Base-by-base conservation (phyloP, 2,888 invertebrate genomes). In the Neoascia interrupta region DNA sequence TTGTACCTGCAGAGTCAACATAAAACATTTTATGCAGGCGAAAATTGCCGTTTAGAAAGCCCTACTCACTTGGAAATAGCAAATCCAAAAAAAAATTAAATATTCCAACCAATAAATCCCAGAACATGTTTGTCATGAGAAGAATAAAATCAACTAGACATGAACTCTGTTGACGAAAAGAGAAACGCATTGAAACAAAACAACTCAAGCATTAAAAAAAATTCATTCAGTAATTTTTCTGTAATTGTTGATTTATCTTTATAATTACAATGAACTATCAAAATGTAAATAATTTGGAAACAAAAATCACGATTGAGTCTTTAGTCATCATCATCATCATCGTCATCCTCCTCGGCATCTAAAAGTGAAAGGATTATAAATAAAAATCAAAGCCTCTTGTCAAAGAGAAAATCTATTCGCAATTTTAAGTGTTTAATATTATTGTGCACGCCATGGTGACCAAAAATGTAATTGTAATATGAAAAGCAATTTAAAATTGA, bases 1-100 rank as follows among this genome's bases (percentile, higher is more conserved):
- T 47, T 8, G 60, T 18, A 39, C 72, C 76, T 76, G 15, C 1
- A 47, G 68, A 26, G 34, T 15, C 1, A 37, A 3, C 31, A 4
- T 6, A 8, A 31, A 31, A 31, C 8, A 31, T n/a, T 15, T n/a
- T n/a, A 13, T 15, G 23, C 26, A 8, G 2, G 41, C 15, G 13
- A 47, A 13, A 15, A 37, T 1, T 4, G n/a, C n/a, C 3, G 31
- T 31, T 8, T 10, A 6, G 19, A 1, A 15, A 3, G 1, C n/a
- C 10, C 11, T 16, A 63, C 70, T 70, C 15, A 76, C 75, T 76
- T 45, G 75, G 70, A 34, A 76, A 76, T 1, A 76, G 10, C 1
- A 76, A 18, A 31, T 60, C 60, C 13, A 45, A n/a, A 28, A 76
- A n/a, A 64, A 76, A 76, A 36, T 72, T 76, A 13, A 72, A 16